Evolutionary conservation across 2,888 invertebrate species (phyloP), one percentile per base, ranked within the genome.

Genomic region (Zele albiditarsus): DNA sequence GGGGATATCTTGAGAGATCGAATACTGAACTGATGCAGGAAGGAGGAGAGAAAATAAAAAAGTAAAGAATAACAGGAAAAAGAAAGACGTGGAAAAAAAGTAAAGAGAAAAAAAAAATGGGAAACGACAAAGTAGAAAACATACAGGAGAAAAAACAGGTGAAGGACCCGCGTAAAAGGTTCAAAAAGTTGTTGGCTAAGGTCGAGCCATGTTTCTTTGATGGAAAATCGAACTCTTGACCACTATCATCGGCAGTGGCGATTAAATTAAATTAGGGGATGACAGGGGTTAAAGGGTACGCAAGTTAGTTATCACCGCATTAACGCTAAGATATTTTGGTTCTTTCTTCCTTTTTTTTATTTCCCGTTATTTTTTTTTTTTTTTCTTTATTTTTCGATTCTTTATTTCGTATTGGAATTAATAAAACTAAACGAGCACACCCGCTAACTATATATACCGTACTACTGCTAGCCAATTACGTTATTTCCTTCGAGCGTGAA

Each of bases 1-100:
- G 33, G n/a, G 46, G 80, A 82, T 83, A 82, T 81, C 82, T 81
- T 71, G 79, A 78, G 75, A 81, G 79, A 81, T 83, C 80, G 80
- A 81, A 82, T 77, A 71, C 78, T 79, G 68, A 73, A 53, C 65
- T 73, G 74, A 74, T 71, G 76, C 74, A 23, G 68, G 71, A 49
- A 38, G 69, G 58, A 27, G 73, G 73, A 25, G 58, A 42, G 20
- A 67, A 73, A 65, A 25, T 27, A 65, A 71, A 71, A 73, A 66
- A 73, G 66, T 16, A 46, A 63, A 72, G 70, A 76, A 57, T 23
- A 57, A 63, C n/a, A 65, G 67, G 49, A 27, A 23, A 38, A 46
- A n/a, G 49, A 62, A 38, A 60, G 66, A 58, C 53, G 66, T 58
- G 31, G 65, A 23, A 23, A 53, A 60, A 46, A 46, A 28, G 63